Conservation (phyloP, 1,140 invertebrate genomes). For the Ditylenchus dipsaci region DNA sequence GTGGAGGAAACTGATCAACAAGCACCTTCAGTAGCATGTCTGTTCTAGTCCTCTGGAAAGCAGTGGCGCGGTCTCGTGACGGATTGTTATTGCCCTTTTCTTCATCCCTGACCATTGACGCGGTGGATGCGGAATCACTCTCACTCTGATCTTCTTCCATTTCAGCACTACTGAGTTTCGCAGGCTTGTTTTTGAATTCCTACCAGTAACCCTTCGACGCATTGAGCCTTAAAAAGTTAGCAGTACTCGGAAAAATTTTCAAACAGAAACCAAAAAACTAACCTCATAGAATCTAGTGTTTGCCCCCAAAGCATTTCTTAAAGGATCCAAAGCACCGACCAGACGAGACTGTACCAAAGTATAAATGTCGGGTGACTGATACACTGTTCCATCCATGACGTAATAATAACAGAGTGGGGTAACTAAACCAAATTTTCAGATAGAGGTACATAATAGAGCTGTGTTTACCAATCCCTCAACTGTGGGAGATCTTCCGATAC, state of each 20-base stretch:
- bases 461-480: no score
- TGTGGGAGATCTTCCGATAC: no score
- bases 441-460: no score
- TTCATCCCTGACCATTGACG: constrained; percentile 6
- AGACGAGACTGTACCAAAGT: constrained; percentile 83
- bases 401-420: constrained; percentile 92
- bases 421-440: constrained; percentile 39
- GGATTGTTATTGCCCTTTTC: constrained; percentile 12
- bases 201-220: constrained; percentile 26
- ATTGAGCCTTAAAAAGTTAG: constrained; percentile 22
- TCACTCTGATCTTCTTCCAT: constrained; percentile 9
- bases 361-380: constrained; percentile 90
- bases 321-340: constrained; percentile 65
- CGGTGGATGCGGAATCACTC: background rate
- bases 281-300: constrained; percentile 19
- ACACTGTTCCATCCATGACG: constrained; percentile 89
- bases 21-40: constrained; percentile 25
- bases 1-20: constrained; percentile 2
- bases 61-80: constrained; percentile 20
- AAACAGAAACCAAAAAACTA: constrained; percentile 5
- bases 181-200: constrained; percentile 24
- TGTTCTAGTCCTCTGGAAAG: constrained; percentile 11
- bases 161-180: constrained; percentile 3
- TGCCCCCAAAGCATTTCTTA: constrained; percentile 36
- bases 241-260: no score